These are phyloP conservation scores for Lucilia sericata DNA, from an alignment of 1,140 invertebrate species.

Conservation along the genomic window DNA sequence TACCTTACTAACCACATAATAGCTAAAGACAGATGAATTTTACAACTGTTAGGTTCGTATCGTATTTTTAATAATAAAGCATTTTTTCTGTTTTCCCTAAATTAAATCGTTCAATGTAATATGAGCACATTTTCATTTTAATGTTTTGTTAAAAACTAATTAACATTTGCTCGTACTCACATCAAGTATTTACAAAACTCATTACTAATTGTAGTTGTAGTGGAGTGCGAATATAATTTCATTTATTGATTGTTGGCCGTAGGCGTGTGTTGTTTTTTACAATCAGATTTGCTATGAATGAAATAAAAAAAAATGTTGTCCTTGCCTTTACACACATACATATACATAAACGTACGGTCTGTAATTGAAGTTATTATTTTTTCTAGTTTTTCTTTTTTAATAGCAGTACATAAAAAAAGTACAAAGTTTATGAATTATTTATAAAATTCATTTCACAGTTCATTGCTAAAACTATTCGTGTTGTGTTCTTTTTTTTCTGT, in stretches of 20 bases:
- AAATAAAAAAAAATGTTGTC: background rate
- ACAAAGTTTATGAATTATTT: constrained; percentile 1
- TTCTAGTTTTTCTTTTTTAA: background rate
- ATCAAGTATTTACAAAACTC: background rate
- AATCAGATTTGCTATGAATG: background rate
- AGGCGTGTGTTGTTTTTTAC: background rate
- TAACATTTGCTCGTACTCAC: background rate
- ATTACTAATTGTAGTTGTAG: background rate
- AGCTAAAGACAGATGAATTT: too few species aligned
- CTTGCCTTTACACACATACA: background rate
- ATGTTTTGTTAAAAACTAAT: background rate
- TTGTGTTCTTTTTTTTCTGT: background rate
- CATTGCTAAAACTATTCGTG: constrained; percentile 10
- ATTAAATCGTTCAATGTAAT: too few species aligned
- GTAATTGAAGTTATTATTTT: constrained; percentile 14
- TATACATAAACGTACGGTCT: background rate
- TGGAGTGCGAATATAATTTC: background rate
- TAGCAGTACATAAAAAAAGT: background rate
- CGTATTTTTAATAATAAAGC: too few species aligned
- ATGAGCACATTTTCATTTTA: too few species aligned
- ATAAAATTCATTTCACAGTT: constrained; percentile 12
- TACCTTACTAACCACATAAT: too few species aligned
- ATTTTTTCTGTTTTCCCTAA: too few species aligned
- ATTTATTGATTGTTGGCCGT: constrained; percentile 16
- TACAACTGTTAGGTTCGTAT: too few species aligned